Percentiles rank a stretch among this genome's conserved stretches.
Conservation (phyloP, 2,113 vertebrate genomes). For the Larimichthys polyactis region DNA sequence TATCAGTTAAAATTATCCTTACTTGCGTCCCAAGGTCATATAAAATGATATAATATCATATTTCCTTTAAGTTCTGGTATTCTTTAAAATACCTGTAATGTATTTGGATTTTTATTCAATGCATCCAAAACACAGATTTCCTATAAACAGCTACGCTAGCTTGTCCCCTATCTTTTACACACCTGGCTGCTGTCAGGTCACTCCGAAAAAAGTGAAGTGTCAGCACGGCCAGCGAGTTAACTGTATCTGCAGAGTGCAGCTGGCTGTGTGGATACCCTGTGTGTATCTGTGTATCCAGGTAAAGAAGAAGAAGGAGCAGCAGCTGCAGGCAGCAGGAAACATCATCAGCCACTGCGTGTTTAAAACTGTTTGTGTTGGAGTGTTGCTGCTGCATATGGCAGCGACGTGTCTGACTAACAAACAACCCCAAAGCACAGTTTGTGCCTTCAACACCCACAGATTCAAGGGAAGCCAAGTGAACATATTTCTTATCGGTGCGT, state of each 20-base stretch:
- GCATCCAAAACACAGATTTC: neutral
- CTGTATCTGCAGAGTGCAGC: neutral
- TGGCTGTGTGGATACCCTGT: neutral
- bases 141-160: neutral
- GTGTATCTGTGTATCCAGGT: neutral
- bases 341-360: conserved; percentile 6
- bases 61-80: too few species aligned
- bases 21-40: neutral
- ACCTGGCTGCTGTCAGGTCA: neutral
- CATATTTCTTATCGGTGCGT: conserved; percentile 22
- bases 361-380: conserved; percentile 10
- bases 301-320: neutral
- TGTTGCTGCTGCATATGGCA: conserved; percentile 11
- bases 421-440: conserved; percentile 41
- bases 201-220: neutral
- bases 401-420: conserved; percentile 7
- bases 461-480: conserved; percentile 35
- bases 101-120: too few species aligned
- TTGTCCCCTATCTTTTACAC: neutral
- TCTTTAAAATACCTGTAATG: too few species aligned
- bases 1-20: neutral
- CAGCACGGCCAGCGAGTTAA: neutral
- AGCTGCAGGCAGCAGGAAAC: conserved; percentile 33
- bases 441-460: conserved; percentile 61
- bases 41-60: neutral